Evolutionary conservation across 2,888 invertebrate species (phyloP).

Genomic region (Buathra laborator): DNA sequence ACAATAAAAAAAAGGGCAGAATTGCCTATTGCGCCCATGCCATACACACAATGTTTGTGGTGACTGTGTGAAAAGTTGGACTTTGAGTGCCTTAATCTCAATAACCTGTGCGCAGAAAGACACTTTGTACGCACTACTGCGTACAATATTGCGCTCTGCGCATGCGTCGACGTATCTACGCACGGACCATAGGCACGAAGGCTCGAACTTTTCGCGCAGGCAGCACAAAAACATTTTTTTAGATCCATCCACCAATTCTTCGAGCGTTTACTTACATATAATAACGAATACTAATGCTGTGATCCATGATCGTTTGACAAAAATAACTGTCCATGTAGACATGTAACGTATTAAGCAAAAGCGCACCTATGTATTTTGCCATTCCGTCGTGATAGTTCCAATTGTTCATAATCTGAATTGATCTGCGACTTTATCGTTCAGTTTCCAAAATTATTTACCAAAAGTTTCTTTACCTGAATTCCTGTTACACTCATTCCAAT

Average conservation of each 20-base stretch:
- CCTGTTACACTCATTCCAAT: not conserved
- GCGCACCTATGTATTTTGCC: not conserved
- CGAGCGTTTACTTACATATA: not conserved
- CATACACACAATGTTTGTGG: too few species aligned
- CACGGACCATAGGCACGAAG: too few species aligned
- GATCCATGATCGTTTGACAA: not conserved
- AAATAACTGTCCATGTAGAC: not conserved
- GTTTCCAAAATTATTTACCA: not conserved
- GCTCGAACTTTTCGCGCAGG: too few species aligned
- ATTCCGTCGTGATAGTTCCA: not conserved
- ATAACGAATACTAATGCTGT: not conserved
- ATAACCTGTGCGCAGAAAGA: too few species aligned
- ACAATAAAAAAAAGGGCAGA: too few species aligned
- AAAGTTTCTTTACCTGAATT: not conserved
- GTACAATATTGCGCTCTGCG: too few species aligned
- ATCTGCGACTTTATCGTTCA: not conserved
- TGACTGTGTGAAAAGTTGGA: too few species aligned
- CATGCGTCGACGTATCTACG: too few species aligned
- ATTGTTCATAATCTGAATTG: not conserved
- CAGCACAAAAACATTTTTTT: not conserved
- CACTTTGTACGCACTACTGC: too few species aligned
- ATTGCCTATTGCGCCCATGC: too few species aligned
- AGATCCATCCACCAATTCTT: not conserved
- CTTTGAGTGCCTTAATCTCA: too few species aligned
- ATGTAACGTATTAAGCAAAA: not conserved